These are phyloP conservation scores for Galaxea fascicularis DNA, from an alignment of 92 coral and sea anemone species.

Conservation along the genomic window DNA sequence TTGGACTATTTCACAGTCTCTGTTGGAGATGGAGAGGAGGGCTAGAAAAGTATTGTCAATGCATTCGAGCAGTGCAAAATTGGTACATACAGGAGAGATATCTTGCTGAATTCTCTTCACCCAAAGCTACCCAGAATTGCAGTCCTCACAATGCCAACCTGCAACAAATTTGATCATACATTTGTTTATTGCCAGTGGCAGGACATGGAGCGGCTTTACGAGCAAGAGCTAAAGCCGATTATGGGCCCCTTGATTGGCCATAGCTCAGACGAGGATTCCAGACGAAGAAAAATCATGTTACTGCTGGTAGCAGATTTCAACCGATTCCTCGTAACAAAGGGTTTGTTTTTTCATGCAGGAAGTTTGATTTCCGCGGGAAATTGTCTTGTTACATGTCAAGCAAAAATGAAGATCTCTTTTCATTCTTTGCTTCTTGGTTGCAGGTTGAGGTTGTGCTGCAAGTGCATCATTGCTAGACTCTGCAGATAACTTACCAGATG, in stretches of 20 bases:
- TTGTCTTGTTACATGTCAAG: slow-evolving; percentile 37
- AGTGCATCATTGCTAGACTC: slow-evolving; percentile 18
- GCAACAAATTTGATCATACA: slow-evolving; percentile 48
- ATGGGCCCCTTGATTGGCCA: slow-evolving; percentile 50
- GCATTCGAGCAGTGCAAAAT: slow-evolving; percentile 42
- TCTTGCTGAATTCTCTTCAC: slow-evolving; percentile 59
- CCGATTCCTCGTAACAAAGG: slow-evolving; percentile 40
- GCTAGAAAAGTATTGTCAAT: slow-evolving; percentile 29
- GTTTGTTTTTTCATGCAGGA: slow-evolving; percentile 49
- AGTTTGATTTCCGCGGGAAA: too few species aligned
- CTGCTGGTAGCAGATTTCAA: slow-evolving; percentile 43
- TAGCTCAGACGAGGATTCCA: slow-evolving; percentile 54
- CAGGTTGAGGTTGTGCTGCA: slow-evolving; percentile 7
- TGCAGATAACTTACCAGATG: slow-evolving; percentile 15
- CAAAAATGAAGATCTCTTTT: slow-evolving; percentile 33
- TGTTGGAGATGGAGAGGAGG: slow-evolving; percentile 62
- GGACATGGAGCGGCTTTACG: slow-evolving; percentile 48
- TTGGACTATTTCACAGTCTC: slow-evolving; percentile 44
- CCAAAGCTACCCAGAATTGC: slow-evolving; percentile 59
- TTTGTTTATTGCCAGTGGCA: slow-evolving; percentile 62
- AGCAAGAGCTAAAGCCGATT: slow-evolving; percentile 19
- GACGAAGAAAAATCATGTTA: slow-evolving; percentile 51
- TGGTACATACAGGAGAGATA: slow-evolving; percentile 47
- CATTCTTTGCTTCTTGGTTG: too few species aligned
- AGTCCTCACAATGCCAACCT: slow-evolving; percentile 62